These are phyloP conservation scores for Mongoloraphidia duomilia DNA, from an alignment of 2,888 invertebrate genomes.

Conservation along the genomic window DNA sequence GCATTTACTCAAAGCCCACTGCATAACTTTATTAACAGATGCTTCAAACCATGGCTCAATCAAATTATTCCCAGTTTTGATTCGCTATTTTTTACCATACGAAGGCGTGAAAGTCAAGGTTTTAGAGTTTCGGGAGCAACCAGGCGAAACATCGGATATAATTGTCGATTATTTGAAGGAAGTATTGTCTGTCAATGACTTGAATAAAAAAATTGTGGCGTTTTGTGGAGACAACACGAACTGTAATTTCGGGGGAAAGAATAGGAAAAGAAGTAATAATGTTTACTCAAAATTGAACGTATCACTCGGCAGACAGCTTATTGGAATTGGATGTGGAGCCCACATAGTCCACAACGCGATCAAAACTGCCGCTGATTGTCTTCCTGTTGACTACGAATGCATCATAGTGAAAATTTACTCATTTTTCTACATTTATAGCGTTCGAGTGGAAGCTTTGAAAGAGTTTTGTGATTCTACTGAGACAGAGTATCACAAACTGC, in stretches of 20 bases:
- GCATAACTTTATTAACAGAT: slow-evolving; percentile 18
- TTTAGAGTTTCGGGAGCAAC: slow-evolving; percentile 7
- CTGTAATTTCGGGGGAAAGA: slow-evolving; percentile 11
- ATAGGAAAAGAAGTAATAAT: slow-evolving; percentile 14
- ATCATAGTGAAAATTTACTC: slow-evolving; percentile 14
- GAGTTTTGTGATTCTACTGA: slow-evolving; percentile 18
- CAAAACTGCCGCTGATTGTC: slow-evolving; percentile 13
- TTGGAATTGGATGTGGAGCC: slow-evolving; percentile 19
- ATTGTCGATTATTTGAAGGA: slow-evolving; percentile 6
- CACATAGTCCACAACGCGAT: slow-evolving; percentile 19
- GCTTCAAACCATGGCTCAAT: slow-evolving; percentile 21
- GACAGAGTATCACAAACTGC: slow-evolving; percentile 8
- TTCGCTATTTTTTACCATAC: slow-evolving; percentile 15
- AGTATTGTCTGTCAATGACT: slow-evolving; percentile 18
- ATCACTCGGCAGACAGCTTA: slow-evolving; percentile 13
- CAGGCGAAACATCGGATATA: slow-evolving; percentile 7
- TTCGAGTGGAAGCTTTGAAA: slow-evolving; percentile 17
- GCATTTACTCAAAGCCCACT: slow-evolving; percentile 15
- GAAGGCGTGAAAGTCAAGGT: slow-evolving; percentile 8
- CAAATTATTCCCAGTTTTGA: slow-evolving; percentile 20
- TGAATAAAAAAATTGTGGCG: slow-evolving; percentile 14
- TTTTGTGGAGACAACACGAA: not conserved
- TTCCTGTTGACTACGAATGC: slow-evolving; percentile 18
- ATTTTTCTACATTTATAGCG: slow-evolving; percentile 15
- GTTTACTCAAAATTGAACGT: slow-evolving; percentile 12